A percentile compares a stretch with the other conserved stretches of the same genome.
phyloP scores from a whole-genome alignment of 2,888 invertebrate genomes.

The Torymus texanus region DNA sequence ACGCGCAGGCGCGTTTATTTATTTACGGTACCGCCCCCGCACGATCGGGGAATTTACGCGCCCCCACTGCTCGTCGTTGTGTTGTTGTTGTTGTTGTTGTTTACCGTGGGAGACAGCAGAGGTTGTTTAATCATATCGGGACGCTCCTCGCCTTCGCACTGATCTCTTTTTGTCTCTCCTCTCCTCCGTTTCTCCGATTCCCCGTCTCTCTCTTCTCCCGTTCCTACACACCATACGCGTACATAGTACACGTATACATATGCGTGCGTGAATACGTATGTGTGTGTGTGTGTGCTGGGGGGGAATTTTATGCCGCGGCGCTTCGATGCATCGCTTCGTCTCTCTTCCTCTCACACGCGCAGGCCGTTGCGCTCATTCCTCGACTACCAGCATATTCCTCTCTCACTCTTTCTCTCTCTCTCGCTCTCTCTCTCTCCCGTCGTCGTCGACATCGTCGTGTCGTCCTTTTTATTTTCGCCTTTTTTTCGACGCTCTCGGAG shows the following conservation, averaged over 20 bases:
- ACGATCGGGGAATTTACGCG: background rate
- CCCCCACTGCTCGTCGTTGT: no score
- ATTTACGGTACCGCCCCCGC: slow-evolving; percentile 4
- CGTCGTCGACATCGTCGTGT: background rate
- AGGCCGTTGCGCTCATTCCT: background rate
- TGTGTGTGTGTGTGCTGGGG: slow-evolving; percentile 10
- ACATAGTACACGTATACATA: background rate
- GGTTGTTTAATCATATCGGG: slow-evolving; percentile 57
- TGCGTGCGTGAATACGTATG: slow-evolving; percentile 10
- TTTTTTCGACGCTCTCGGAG: background rate
- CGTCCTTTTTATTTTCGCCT: slow-evolving; percentile 37
- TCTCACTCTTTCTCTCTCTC: slow-evolving; percentile 42
- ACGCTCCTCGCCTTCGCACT: slow-evolving; percentile 49
- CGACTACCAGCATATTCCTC: background rate
- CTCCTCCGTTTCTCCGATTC: slow-evolving; percentile 24
- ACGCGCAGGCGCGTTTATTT: background rate
- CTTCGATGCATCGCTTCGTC: slow-evolving; percentile 47
- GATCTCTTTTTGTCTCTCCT: slow-evolving; percentile 25
- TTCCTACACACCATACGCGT: background rate
- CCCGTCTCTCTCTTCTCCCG: slow-evolving; percentile 17
- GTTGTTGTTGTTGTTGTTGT: background rate
- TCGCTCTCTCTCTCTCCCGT: background rate
- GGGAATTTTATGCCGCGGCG: slow-evolving; percentile 54
- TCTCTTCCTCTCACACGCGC: slow-evolving; percentile 32
- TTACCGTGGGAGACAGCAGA: slow-evolving; percentile 54